Evolutionary conservation across 2,888 invertebrate genomes (phyloP), one percentile per base, ranked within the genome.

Genomic region (Germaria angustata): DNA sequence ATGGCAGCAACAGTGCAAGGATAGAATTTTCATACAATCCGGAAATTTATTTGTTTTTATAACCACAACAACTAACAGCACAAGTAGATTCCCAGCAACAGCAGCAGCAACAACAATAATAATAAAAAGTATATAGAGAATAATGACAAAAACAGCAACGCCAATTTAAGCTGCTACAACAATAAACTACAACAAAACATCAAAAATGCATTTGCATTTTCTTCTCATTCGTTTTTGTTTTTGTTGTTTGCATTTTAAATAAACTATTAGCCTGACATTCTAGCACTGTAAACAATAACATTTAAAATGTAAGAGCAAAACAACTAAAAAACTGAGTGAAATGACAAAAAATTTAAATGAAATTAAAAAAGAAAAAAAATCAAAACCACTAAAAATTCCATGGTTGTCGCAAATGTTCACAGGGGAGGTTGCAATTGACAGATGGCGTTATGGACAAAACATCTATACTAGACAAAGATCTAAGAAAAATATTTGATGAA

Each of bases 161-260:
- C 15, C 36, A 55, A 13, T 36, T 71, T 34, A 71, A 46, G 32
- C 69, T 41, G 22, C 63, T 53, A 17, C 53, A 44, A 53, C 34
- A 79, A 75, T 55, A 75, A 79, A 80, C 80, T 76, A 61, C 76
- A 76, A 73, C 76, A 77, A 69, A 83, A 83, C 83, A 83, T 77
- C 83, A 77, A 80, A 83, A 80, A 80, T 80, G 83, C 80, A 83
- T 83, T 83, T 83, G 80, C 83, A 80, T 83, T 83, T 69, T 69
- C 34, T 65, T 55, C 28, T 66, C 34, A 22, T 66, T 66, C 13
- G 2, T 24, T 65, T 55, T 44, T 55, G 0, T 34, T 69, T 17
- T 69, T 79, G 39, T 83, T 71, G 66, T 61, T 82, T 76, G 71
- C 71, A 75, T 79, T 77, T 75, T 75, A 79, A 79, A 76, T 79